Evolutionary conservation across 2,888 invertebrate genomes (phyloP).

Genomic region (Oligia fasciuncula): DNA sequence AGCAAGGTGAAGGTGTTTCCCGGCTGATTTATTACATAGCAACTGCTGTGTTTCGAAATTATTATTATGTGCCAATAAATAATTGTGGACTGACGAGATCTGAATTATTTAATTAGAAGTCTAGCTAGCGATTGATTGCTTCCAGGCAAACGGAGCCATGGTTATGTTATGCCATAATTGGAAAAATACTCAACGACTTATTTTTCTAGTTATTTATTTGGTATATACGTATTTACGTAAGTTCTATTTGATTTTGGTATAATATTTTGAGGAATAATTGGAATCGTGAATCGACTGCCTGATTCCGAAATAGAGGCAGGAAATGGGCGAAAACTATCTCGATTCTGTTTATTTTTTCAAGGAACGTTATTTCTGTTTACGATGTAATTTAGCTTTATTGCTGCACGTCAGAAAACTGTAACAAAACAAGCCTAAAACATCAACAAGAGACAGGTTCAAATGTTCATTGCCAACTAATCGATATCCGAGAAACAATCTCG

Average conservation of each 20-base stretch:
- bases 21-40: conserved; percentile 42
- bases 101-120: conserved; percentile 48
- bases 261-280: not conserved
- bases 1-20: conserved; percentile 35
- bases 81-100: conserved; percentile 34
- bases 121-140: conserved; percentile 30
- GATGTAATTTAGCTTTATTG: conserved; percentile 41
- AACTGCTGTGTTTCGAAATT: conserved; percentile 44
- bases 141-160: conserved; percentile 22
- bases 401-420: conserved; percentile 25
- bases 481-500: conserved; percentile 27
- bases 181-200: conserved; percentile 22
- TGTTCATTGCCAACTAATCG: conserved; percentile 33
- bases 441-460: conserved; percentile 19
- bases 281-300: conserved; percentile 5
- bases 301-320: conserved; percentile 32
- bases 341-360: conserved; percentile 41
- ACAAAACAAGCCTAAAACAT: conserved; percentile 29
- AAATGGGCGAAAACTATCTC: conserved; percentile 38
- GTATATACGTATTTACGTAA: not conserved
- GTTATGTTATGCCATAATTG: conserved; percentile 10
- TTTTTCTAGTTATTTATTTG: conserved; percentile 28
- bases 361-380: conserved; percentile 36
- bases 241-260: conserved; percentile 4
- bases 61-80: conserved; percentile 40